These are phyloP conservation scores for Furnarius figulus DNA, from an alignment of 2,113 vertebrate genomes.

Conservation along the genomic window DNA sequence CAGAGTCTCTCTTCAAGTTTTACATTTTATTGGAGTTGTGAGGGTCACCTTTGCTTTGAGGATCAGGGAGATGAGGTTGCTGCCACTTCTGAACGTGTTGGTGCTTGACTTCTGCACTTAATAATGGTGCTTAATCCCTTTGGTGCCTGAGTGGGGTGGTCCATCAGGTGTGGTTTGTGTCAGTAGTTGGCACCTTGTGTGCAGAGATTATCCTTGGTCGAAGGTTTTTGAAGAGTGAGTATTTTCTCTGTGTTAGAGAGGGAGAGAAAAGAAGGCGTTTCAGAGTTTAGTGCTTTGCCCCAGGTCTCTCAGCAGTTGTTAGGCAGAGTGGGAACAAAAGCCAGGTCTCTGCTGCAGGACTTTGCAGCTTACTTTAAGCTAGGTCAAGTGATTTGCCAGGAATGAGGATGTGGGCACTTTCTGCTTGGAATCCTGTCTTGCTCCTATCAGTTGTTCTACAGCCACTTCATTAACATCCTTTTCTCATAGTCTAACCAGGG, in stretches of 20 bases:
- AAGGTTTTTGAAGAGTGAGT: background rate
- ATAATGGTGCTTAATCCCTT: background rate
- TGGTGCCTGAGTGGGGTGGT: background rate
- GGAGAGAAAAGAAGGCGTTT: background rate
- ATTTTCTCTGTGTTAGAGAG: background rate
- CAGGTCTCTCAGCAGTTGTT: background rate
- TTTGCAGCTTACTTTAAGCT: background rate
- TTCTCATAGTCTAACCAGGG: background rate
- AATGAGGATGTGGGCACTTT: background rate
- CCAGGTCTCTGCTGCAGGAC: background rate
- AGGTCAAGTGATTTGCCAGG: background rate
- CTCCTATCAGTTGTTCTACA: background rate
- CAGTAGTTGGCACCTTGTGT: background rate
- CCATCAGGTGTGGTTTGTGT: background rate
- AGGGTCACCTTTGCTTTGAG: constrained; percentile 24
- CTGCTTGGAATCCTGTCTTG: background rate
- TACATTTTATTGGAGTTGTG: background rate
- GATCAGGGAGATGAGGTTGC: background rate
- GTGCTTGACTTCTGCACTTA: background rate
- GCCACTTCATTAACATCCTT: background rate
- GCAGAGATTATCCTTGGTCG: background rate
- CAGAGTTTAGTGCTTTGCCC: background rate
- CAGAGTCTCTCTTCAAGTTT: background rate
- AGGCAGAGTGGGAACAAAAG: background rate
- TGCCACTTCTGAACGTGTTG: background rate